Percentiles rank a stretch among this genome's conserved stretches.
These are phyloP conservation scores for Hypotaenidia philippensis DNA, from an alignment of 2,797 vertebrate species.

Conservation along the genomic window DNA sequence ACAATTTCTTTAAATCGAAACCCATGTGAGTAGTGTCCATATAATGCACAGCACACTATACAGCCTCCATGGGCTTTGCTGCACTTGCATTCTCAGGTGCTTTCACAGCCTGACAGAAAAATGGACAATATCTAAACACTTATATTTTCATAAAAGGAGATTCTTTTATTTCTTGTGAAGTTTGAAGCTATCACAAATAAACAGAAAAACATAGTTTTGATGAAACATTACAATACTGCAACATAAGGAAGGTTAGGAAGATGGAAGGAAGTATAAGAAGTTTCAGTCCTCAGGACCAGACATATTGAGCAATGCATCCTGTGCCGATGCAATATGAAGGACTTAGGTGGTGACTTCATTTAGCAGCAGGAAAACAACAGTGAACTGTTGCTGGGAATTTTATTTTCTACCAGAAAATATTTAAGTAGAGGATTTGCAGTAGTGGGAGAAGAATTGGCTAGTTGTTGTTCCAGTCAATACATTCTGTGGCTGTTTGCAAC, in stretches of 20 bases:
- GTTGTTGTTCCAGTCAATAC: background rate
- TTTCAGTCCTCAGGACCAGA: background rate
- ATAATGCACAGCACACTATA: background rate
- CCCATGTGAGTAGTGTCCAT: background rate
- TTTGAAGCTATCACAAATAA: background rate
- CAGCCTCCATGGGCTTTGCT: background rate
- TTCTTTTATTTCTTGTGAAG: background rate
- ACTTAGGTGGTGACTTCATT: background rate
- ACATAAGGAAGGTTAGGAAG: background rate
- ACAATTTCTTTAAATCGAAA: background rate
- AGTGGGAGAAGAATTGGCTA: background rate
- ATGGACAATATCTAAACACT: background rate
- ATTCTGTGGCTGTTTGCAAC: background rate
- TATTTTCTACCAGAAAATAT: background rate
- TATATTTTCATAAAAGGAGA: background rate
- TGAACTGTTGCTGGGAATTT: background rate
- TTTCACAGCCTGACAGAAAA: background rate
- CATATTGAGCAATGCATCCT: background rate
- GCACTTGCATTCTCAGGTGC: background rate
- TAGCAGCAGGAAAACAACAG: background rate
- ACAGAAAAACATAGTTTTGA: background rate
- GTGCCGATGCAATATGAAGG: background rate
- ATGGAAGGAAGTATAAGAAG: background rate
- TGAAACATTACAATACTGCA: background rate
- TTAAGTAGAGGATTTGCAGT: conserved; percentile 2